Conservation (phyloP, 2,113 vertebrate genomes). For the Notiomystis cincta region DNA sequence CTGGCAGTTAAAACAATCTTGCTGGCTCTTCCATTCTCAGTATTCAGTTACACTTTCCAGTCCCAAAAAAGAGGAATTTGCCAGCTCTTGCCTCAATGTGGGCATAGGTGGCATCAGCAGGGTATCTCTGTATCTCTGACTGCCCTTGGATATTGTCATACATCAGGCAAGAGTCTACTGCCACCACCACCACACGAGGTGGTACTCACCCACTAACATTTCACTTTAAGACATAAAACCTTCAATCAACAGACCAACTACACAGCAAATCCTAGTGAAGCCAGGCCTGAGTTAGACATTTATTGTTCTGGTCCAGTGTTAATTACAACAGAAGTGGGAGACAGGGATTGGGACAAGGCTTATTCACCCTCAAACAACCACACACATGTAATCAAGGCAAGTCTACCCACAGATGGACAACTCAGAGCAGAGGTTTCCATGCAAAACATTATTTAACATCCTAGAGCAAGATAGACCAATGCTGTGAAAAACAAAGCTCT, state of each 20-base stretch:
- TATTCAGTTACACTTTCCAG: not conserved
- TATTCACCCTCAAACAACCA: not conserved
- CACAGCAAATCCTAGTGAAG: not conserved
- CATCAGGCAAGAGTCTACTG: not conserved
- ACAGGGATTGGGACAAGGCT: not conserved
- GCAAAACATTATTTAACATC: not conserved
- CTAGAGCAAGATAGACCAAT: not conserved
- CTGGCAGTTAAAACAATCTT: not conserved
- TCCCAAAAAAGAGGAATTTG: not conserved
- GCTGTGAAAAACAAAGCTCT: not conserved
- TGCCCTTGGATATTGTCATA: not conserved
- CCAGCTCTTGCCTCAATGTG: not conserved
- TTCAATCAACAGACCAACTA: not conserved
- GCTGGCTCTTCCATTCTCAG: not conserved
- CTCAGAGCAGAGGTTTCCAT: not conserved
- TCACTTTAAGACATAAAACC: not conserved
- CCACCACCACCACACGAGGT: not conserved
- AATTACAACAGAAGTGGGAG: not conserved
- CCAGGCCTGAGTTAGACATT: not conserved
- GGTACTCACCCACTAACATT: not conserved
- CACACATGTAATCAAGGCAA: not conserved
- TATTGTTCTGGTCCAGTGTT: not conserved
- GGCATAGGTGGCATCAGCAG: not conserved
- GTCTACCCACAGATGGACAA: not conserved
- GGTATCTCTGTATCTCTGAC: not conserved